Evolutionary conservation across 1,140 invertebrate genomes (phyloP).

Genomic region (Popillia japonica): DNA sequence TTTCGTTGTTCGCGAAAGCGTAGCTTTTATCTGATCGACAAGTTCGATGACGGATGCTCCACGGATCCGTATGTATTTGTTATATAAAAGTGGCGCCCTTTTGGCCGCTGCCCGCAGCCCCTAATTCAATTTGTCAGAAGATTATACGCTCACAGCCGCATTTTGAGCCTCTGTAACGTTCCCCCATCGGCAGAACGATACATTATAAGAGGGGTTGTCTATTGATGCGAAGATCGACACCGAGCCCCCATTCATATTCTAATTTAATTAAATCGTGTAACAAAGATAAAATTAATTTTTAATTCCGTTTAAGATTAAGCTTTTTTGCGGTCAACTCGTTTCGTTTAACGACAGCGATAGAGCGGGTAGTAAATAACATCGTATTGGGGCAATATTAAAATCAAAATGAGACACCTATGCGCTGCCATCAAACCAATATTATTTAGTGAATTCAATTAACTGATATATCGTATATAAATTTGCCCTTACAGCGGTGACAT

Average conservation of each 20-base stretch:
- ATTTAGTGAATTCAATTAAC: constrained; percentile 56
- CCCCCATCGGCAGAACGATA: constrained; percentile 55
- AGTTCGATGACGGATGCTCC: constrained; percentile 56
- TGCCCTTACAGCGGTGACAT: constrained; percentile 52
- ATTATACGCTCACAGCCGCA: constrained; percentile 60
- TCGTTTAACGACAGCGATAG: no score
- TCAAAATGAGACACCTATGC: constrained; percentile 50
- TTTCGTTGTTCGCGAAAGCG: not conserved
- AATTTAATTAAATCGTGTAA: constrained; percentile 58
- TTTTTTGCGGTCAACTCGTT: no score
- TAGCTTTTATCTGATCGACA: constrained; percentile 49
- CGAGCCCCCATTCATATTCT: constrained; percentile 52
- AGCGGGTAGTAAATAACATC: not conserved
- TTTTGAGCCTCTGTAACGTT: constrained; percentile 47
- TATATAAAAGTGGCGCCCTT: constrained; percentile 59
- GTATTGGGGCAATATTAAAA: constrained; percentile 50
- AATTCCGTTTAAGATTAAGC: no score
- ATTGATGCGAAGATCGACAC: constrained; percentile 36
- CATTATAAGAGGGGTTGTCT: constrained; percentile 54
- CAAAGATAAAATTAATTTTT: constrained; percentile 59
- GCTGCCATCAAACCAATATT: constrained; percentile 51
- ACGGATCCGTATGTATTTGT: constrained; percentile 54
- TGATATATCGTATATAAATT: constrained; percentile 55
- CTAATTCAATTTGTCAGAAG: constrained; percentile 63
- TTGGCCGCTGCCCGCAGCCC: constrained; percentile 52